These are phyloP conservation scores for Ametastegia equiseti DNA, from an alignment of 2,888 invertebrate genomes.

Conservation along the genomic window DNA sequence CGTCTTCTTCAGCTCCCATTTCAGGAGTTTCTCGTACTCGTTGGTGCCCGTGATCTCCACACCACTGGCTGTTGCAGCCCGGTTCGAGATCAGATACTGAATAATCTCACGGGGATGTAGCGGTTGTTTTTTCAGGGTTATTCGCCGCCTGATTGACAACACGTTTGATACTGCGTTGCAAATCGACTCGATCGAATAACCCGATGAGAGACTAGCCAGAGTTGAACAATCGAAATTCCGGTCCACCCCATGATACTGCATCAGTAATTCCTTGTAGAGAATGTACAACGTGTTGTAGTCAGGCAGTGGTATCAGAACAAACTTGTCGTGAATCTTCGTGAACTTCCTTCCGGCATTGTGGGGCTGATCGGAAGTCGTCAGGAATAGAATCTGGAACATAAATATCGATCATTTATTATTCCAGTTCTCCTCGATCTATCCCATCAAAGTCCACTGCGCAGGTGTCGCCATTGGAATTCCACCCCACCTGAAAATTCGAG, in stretches of 20 bases:
- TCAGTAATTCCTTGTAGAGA: conserved; percentile 78
- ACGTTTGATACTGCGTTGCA: conserved; percentile 75
- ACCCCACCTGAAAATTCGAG: conserved; percentile 8
- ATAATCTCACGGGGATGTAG: conserved; percentile 78
- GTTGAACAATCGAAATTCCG: conserved; percentile 80
- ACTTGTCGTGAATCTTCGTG: conserved; percentile 80
- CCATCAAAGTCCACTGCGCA: not conserved
- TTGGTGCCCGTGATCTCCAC: conserved; percentile 57
- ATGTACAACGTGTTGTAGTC: conserved; percentile 81
- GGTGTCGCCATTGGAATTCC: conserved; percentile 7
- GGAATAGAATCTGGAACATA: conserved; percentile 76
- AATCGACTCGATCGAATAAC: conserved; percentile 78
- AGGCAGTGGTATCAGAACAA: conserved; percentile 78
- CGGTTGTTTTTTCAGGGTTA: conserved; percentile 78
- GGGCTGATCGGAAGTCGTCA: conserved; percentile 84
- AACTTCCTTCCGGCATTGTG: conserved; percentile 74
- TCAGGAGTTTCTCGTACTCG: conserved; percentile 54
- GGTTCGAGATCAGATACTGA: conserved; percentile 71
- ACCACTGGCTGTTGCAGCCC: conserved; percentile 60
- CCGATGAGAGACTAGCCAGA: conserved; percentile 78
- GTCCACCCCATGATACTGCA: conserved; percentile 80
- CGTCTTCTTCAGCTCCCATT: conserved; percentile 61
- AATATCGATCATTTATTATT: not conserved
- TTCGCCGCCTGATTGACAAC: conserved; percentile 77
- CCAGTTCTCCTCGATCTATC: not conserved